Conservation (phyloP, 2,797 vertebrate genomes). For the Chelonia mydas region DNA sequence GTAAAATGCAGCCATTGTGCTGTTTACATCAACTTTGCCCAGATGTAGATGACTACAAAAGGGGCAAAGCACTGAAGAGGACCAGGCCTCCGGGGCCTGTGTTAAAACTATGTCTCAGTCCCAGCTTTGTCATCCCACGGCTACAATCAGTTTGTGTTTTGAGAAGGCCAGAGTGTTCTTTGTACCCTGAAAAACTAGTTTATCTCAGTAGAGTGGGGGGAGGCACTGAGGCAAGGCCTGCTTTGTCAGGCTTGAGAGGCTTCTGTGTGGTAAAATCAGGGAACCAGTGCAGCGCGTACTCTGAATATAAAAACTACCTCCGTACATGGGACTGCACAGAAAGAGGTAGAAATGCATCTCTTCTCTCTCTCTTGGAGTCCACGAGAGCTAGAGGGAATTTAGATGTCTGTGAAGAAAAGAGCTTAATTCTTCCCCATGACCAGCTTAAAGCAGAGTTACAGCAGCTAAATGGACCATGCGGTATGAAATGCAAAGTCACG, state of each 20-base stretch:
- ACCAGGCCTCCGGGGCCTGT: neutral
- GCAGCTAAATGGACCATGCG: neutral
- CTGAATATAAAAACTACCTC: neutral
- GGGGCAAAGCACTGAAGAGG: neutral
- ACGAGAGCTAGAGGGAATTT: neutral
- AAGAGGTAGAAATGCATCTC: neutral
- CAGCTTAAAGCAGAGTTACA: conserved; percentile 40
- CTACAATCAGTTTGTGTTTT: rapidly evolving
- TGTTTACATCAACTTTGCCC: neutral
- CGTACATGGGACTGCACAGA: rapidly evolving
- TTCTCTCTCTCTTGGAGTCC: neutral
- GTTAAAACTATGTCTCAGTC: neutral
- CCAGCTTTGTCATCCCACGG: neutral
- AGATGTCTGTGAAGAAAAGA: neutral
- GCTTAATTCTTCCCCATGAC: conserved; percentile 31
- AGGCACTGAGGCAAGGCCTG: neutral
- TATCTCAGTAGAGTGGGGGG: neutral
- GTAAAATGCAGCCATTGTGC: neutral
- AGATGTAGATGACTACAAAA: neutral
- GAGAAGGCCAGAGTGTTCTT: neutral
- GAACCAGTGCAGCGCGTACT: neutral
- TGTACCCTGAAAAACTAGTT: neutral
- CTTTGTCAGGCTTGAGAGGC: neutral
- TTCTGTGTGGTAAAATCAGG: neutral
- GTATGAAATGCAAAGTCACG: neutral